Evolutionary conservation across 2,797 vertebrate species (phyloP).

Genomic region (Sciurus vulgaris): DNA sequence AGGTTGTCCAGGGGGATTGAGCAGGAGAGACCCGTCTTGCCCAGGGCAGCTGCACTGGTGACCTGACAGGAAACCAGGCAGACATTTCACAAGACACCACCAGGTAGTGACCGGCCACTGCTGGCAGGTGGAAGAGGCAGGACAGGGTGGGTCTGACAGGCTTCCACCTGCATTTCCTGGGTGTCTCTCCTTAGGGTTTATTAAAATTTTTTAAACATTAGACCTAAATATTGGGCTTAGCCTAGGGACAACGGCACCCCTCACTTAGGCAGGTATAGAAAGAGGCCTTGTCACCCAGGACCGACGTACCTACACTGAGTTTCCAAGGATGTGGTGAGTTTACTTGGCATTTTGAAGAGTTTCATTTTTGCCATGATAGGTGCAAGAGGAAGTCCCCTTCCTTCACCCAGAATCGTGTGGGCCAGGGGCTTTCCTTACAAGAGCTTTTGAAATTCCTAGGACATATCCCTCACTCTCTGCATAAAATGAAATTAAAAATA

Average conservation of each 20-base stretch:
- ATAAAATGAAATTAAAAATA: constrained; percentile 29
- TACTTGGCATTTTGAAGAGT: not conserved
- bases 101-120: too few species aligned
- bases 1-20: too few species aligned
- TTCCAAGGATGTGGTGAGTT: not conserved
- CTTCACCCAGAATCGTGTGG: not conserved
- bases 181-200: not conserved
- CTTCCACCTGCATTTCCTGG: not conserved
- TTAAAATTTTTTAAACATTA: not conserved
- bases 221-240: not conserved
- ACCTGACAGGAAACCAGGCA: too few species aligned
- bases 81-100: not conserved
- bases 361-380: not conserved
- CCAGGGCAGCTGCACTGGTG: too few species aligned
- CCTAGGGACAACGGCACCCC: too few species aligned
- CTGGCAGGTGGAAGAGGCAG: fast-evolving
- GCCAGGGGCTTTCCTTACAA: too few species aligned
- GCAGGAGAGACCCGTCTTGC: too few species aligned
- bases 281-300: not conserved
- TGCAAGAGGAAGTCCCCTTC: not conserved
- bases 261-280: not conserved
- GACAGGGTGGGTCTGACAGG: fast-evolving
- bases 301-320: too few species aligned
- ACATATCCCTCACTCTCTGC: not conserved
- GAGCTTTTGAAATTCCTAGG: not conserved